Percentiles rank a stretch among this genome's conserved stretches.
Conservation (phyloP, 2,888 invertebrate species). For the Ellobium chinense region DNA sequence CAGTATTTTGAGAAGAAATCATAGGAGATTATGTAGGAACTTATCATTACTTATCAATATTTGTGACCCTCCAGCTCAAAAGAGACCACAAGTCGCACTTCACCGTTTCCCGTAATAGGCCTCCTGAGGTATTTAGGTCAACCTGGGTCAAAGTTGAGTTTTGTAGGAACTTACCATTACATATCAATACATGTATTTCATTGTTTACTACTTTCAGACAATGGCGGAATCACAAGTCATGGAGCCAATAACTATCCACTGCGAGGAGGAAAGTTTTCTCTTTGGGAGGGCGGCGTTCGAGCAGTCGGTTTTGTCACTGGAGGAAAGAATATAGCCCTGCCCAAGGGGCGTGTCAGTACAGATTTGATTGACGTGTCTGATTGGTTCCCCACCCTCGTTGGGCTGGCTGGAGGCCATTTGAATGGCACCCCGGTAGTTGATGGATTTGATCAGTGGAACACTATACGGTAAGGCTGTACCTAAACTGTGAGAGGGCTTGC, state of each 20-base stretch:
- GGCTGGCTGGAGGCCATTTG: not conserved
- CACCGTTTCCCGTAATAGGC: no score
- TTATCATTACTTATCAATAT: no score
- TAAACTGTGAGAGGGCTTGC: no score
- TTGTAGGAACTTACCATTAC: no score
- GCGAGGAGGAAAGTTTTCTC: not conserved
- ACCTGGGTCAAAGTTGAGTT: no score
- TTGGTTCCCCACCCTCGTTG: not conserved
- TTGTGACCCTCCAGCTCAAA: no score
- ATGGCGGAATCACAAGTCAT: not conserved
- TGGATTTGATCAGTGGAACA: not conserved
- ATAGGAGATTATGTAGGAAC: no score
- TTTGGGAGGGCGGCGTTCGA: not conserved
- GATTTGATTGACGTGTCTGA: not conserved
- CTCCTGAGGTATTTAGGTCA: no score
- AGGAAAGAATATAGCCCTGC: not conserved
- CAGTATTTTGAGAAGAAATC: no score
- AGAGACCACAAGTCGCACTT: no score
- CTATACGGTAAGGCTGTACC: no score
- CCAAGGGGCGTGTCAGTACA: not conserved
- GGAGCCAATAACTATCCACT: not conserved
- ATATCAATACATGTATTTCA: no score
- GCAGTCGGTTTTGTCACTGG: not conserved
- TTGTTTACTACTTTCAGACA: not conserved
- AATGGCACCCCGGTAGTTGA: not conserved